Percentiles rank a stretch among this genome's conserved stretches.
These are phyloP conservation scores for Zoanthus sansibaricus DNA, from an alignment of 92 coral and sea anemone genomes.

Conservation along the genomic window DNA sequence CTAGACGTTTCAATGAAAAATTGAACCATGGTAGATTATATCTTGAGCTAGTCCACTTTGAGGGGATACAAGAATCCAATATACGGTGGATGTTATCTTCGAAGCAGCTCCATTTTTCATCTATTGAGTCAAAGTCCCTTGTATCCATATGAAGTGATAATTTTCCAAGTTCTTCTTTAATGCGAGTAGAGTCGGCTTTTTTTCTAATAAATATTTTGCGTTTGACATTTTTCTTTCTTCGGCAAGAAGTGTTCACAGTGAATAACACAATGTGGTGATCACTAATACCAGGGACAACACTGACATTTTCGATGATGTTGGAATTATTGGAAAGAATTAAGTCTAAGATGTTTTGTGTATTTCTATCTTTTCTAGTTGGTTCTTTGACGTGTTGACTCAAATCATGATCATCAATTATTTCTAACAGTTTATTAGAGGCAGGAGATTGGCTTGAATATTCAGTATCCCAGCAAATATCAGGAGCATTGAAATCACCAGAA, in stretches of 20 bases:
- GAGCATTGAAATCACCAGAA: conserved; percentile 36
- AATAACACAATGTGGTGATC: conserved; percentile 72
- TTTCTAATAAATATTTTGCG: conserved; percentile 50
- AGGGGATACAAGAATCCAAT: too few relatives aligned
- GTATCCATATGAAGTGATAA: too few relatives aligned
- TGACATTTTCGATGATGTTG: not conserved
- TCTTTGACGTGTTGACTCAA: conserved; percentile 51
- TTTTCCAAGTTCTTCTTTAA: too few relatives aligned
- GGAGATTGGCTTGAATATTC: conserved; percentile 16
- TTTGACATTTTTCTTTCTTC: conserved; percentile 50
- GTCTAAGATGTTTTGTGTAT: conserved; percentile 46
- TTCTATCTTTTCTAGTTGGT: conserved; percentile 44
- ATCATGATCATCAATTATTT: conserved; percentile 57
- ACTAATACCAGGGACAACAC: conserved; percentile 49
- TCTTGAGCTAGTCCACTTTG: too few relatives aligned
- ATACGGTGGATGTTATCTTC: too few relatives aligned
- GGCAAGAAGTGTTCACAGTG: conserved; percentile 61
- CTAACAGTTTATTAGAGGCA: conserved; percentile 51
- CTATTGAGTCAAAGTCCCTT: too few relatives aligned
- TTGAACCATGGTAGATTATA: too few relatives aligned
- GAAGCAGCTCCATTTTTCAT: too few relatives aligned
- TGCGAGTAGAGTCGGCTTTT: not conserved
- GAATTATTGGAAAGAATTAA: conserved; percentile 43
- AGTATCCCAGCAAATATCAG: conserved; percentile 38
- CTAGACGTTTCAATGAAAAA: too few relatives aligned